Evolutionary conservation across 2,113 vertebrate genomes (phyloP).

Genomic region (Mirounga angustirostris): DNA sequence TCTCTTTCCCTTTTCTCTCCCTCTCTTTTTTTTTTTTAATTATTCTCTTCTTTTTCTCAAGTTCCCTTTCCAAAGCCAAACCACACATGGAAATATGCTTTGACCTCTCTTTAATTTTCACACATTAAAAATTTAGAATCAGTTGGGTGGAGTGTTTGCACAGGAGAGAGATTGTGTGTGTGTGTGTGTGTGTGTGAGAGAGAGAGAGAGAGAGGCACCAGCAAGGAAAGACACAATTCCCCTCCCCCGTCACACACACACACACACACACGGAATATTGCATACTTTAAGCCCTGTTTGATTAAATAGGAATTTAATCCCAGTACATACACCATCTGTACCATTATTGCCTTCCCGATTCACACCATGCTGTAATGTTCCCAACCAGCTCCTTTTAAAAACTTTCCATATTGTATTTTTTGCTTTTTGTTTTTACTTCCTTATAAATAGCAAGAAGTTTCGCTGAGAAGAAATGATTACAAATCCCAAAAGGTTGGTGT

Average conservation of each 20-base stretch:
- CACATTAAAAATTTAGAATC: background rate
- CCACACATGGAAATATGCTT: background rate
- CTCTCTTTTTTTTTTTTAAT: background rate
- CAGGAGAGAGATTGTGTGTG: background rate
- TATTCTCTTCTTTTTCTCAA: background rate
- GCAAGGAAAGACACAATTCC: background rate
- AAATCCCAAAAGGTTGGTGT: constrained; percentile 80
- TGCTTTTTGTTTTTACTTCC: constrained; percentile 72
- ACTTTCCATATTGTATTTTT: constrained; percentile 58
- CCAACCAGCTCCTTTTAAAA: constrained; percentile 48
- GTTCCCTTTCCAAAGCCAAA: background rate
- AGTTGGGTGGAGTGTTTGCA: background rate
- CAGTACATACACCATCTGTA: background rate
- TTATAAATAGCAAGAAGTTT: constrained; percentile 77
- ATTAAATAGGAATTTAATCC: background rate
- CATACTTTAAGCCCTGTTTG: background rate
- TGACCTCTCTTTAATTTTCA: constrained; percentile 46
- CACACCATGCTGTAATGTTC: background rate
- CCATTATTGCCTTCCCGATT: background rate
- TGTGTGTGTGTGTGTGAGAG: background rate
- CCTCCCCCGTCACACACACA: fast-evolving
- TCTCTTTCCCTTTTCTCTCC: background rate
- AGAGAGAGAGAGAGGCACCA: background rate
- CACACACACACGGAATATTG: too few species aligned
- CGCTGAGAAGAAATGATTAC: constrained; percentile 78